A percentile compares a stretch with the other conserved stretches of the same genome.
Conservation (phyloP, 92 coral and sea anemone genomes). For the Parazoanthus swiftii region DNA sequence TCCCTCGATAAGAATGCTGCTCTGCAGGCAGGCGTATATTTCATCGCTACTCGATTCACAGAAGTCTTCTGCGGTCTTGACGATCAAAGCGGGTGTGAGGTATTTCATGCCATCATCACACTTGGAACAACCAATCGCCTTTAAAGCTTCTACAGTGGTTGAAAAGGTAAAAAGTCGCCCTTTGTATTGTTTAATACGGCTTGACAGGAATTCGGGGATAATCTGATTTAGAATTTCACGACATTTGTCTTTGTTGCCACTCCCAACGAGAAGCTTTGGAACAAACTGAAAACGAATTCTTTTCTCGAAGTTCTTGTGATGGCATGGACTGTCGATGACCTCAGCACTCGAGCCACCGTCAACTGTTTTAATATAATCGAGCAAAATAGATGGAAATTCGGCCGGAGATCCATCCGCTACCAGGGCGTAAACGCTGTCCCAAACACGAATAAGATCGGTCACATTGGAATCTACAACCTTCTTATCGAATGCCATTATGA, state of each 20-base stretch:
- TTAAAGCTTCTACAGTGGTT: constrained; percentile 9
- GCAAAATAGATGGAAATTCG: constrained; percentile 4
- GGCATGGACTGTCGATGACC: constrained; percentile 25
- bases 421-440: constrained; percentile 29
- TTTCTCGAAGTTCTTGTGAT: background rate
- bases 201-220: constrained; percentile 1
- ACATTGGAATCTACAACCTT: constrained; percentile 24
- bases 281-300: constrained; percentile 14
- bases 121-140: constrained; percentile 19
- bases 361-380: constrained; percentile 4
- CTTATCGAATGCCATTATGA: constrained; percentile 25
- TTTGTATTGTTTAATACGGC: background rate
- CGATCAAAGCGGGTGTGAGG: constrained; percentile 32
- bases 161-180: constrained; percentile 15
- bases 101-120: constrained; percentile 31
- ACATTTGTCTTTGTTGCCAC: constrained; percentile 4
- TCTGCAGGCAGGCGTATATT: constrained; percentile 27
- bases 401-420: constrained; percentile 16
- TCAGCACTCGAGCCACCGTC: background rate
- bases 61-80: constrained; percentile 32
- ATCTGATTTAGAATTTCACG: constrained; percentile 2
- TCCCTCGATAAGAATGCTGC: constrained; percentile 32
- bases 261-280: constrained; percentile 30
- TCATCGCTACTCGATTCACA: constrained; percentile 20
- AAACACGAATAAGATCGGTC: constrained; percentile 9